These are phyloP conservation scores for Cerastis rubricosa DNA, from an alignment of 2,888 invertebrate genomes.

Conservation along the genomic window DNA sequence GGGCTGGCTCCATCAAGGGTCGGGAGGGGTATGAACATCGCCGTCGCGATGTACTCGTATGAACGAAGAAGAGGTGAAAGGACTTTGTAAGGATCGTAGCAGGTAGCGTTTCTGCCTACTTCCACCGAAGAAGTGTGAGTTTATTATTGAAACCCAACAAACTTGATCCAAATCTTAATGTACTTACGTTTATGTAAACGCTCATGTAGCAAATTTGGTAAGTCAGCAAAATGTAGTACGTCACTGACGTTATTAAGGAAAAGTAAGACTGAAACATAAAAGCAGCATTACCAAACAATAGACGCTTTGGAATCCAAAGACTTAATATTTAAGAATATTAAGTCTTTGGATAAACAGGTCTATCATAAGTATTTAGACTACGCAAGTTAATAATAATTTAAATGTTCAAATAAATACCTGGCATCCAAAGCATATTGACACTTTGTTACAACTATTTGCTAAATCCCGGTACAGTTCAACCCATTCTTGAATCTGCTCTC, in stretches of 20 bases:
- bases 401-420: slow-evolving; percentile 14
- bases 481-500: slow-evolving; percentile 17
- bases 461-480: slow-evolving; percentile 35
- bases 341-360: too few relatives aligned
- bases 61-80: neutral
- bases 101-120: neutral
- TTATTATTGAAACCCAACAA: neutral
- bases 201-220: slow-evolving; percentile 30
- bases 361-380: neutral
- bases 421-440: slow-evolving; percentile 18
- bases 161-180: neutral
- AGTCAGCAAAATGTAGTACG: slow-evolving; percentile 24
- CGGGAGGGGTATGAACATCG: neutral
- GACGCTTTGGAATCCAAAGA: neutral
- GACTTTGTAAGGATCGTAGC: neutral
- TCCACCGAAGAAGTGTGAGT: neutral
- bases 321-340: neutral
- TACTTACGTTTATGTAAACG: slow-evolving; percentile 20
- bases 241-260: neutral
- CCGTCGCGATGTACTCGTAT: neutral
- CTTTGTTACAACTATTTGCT: slow-evolving; percentile 11
- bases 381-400: neutral
- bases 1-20: too few relatives aligned
- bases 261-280: slow-evolving; percentile 28
- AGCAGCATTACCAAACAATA: neutral